These are phyloP conservation scores for Psittacula echo DNA, from an alignment of 2,797 vertebrate genomes.

Conservation along the genomic window DNA sequence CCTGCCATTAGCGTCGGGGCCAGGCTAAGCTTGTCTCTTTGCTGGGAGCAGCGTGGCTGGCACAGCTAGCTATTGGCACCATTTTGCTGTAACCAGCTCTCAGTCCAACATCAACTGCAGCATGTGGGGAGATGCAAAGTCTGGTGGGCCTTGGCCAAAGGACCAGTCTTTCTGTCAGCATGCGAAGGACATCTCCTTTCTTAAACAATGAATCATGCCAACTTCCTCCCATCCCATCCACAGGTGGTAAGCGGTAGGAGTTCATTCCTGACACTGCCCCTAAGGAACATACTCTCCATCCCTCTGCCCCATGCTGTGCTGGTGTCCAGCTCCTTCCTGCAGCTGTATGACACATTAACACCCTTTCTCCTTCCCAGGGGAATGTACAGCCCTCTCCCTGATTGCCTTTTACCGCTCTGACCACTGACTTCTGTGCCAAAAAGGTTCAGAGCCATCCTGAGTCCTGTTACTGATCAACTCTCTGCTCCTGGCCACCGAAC, in stretches of 20 bases:
- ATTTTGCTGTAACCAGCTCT: not conserved
- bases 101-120: not conserved
- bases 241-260: not conserved
- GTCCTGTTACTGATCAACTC: not conserved
- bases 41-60: not conserved
- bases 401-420: not conserved
- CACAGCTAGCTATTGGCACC: not conserved
- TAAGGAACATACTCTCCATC: accelerated
- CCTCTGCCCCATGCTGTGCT: accelerated
- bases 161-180: not conserved
- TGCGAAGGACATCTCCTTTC: not conserved
- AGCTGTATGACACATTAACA: not conserved
- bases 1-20: not conserved
- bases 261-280: not conserved
- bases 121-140: not conserved
- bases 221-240: not conserved
- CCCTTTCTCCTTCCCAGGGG: not conserved
- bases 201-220: not conserved
- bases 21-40: not conserved
- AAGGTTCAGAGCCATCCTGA: not conserved
- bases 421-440: not conserved
- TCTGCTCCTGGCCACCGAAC: not conserved
- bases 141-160: not conserved
- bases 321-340: not conserved
- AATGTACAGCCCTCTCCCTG: not conserved